Base-by-base conservation (phyloP, 2,888 invertebrate genomes). In the Blastobasis lacticolella region DNA sequence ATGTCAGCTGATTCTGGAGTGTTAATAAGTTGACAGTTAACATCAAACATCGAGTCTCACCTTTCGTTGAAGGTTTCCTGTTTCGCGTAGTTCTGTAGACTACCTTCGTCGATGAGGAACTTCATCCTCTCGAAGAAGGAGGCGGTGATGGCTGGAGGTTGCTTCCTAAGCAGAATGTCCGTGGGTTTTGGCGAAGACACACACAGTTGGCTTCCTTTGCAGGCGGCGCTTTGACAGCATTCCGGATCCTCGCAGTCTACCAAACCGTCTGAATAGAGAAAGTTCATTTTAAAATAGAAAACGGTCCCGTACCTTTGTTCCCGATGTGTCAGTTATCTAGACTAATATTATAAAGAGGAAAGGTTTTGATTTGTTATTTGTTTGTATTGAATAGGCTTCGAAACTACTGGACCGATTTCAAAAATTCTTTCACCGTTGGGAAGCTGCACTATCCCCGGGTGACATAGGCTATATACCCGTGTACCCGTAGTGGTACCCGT, bases 51-150 rank as follows among this genome's bases (percentile, higher is more conserved):
- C 45, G 44, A 71, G 58, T 53, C 92, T 90, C 92, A 98, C 98
- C 97, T 98, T 90, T 97, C 97, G 86, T 98, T 98, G 89, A 99
- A 99, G 40, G 96, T 96, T 76, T 96, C 96, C 75, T 95, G 93
- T 64, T 96, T 94, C 7, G 99, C 97, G 85, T 98, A 99, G 83
- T 96, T 97, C 84, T 99, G 99, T 50, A 99, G 92, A 78, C 98
- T 98, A 75, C 97, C 97, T 79, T 98, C 97, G 81, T 99, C 98
- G 62, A 99, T 97, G 60, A 99, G 91, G 90, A 99, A 99, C 76
- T 97, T 96, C 96, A 98, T 97, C 69, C 98, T 92, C 78, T 99
- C 97, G 77, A 97, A 98, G 91, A 99, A 99, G 1, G 98, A 97
- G 1, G 98, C 98, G 0, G 98, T 98, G 68, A 97, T 96, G 37